Base-by-base conservation (phyloP, 2,888 invertebrate genomes). In the Apotomis turbidana region DNA sequence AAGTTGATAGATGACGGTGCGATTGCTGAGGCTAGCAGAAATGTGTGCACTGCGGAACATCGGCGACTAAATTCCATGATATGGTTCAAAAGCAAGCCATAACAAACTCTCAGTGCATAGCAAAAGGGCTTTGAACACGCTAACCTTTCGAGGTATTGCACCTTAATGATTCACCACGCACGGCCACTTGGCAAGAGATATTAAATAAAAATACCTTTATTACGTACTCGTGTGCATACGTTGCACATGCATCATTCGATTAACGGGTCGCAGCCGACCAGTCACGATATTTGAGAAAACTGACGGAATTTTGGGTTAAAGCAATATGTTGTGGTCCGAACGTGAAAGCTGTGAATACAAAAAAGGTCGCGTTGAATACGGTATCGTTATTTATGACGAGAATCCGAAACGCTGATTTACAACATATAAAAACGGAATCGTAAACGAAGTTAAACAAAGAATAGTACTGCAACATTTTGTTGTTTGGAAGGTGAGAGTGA, bases 131-230 rank as follows among this genome's bases (percentile, higher is more conserved):
- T 27, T 3, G 27, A 6, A 8, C 46, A n/a, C 46, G 46, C 46
- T 38, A 13, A 38, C 62, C 44, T 27, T 27, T 55, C 66, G 44
- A 57, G 66, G 55, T 82, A 81, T 82, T 81, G 80, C 80, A 83
- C 81, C 81, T 80, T 76, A 41, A 85, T 91, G 92, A 92, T 85
- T 91, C 92, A 92, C 84, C 83, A 80, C 83, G 82, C 83, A 77
- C 84, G 78, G 84, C 77, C 73, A 85, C 85, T 91, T 90, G 90
- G 89, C 90, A 89, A 82, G 81, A 82, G 82, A 81, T 83, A 80
- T 79, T 82, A 79, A 83, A 84, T 85, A 86, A 87, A 86, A 87
- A 86, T 87, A 85, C 80, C 80, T 80, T 80, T 79, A 81, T 79
- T 79, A 79, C 77, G 79, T 83, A 79, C 27, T 27, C 27, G 80